Evolutionary conservation across 1,140 invertebrate genomes (phyloP), one percentile per base, ranked within the genome.

Genomic region (Drosophila repletoides): DNA sequence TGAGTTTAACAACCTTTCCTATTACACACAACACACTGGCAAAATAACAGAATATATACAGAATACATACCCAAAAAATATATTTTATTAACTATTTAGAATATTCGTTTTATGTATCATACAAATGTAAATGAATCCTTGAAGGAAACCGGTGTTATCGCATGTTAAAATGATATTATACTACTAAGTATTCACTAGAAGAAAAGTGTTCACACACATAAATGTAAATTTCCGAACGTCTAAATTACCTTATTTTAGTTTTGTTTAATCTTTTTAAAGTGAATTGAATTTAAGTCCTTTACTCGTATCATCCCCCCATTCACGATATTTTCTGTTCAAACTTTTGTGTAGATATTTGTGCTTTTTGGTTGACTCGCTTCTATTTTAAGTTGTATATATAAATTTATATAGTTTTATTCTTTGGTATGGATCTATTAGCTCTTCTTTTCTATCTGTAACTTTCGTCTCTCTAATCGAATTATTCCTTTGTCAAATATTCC

Each of bases 1-100:
- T 86, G 52, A 86, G 80, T 86, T 43, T 15, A 3, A 24, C 5
- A 36, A 5, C 5, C 3, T n/a, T 2, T 9, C 6, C 19, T 36
- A 12, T 10, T 7, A 17, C 14, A 24, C n/a, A n/a, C 40, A 3
- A 46, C 10, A 46, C 6, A 40, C 17, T n/a, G n/a, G 38, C 33
- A 24, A 7, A 10, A 21, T 26, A 12, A 41, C 19, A n/a, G 0
- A 24, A 24, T 17, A 24, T 5, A 9, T 14, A 36, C 4, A 49
- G n/a, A 5, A 26, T 33, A 12, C 5, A 33, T 10, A 40, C 21
- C 6, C 26, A 31, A 34, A 36, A 4, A 21, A 22, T 21, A 0
- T 19, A 19, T 28, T 36, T 2, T 29, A 28, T 53, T 6, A 22
- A 34, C 15, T 58, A 58, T 22, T 26, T 24, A 36, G 19, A 48